Percentiles rank a stretch among this genome's conserved stretches.
Conservation (phyloP, 2,888 invertebrate genomes). For the Clostera curtula region DNA sequence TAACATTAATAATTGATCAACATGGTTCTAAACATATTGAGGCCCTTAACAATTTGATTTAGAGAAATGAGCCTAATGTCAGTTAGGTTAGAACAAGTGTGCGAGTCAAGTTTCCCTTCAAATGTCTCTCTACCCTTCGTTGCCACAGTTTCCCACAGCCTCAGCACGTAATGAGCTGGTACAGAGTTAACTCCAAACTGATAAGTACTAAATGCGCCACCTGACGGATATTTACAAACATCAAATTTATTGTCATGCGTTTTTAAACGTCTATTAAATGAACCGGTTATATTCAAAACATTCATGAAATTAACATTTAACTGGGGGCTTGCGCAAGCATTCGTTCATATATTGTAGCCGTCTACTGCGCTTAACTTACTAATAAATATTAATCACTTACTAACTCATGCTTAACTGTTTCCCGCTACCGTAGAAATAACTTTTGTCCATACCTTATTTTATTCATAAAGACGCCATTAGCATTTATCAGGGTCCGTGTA, state of each 20-base stretch:
- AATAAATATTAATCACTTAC: conserved; percentile 66
- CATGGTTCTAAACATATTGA: too few relatives aligned
- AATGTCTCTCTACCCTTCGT: too few relatives aligned
- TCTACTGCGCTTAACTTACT: conserved; percentile 28
- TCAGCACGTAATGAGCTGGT: too few relatives aligned
- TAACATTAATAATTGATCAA: too few relatives aligned
- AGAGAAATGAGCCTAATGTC: too few relatives aligned
- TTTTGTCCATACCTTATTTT: conserved; percentile 44
- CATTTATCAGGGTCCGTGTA: conserved; percentile 40
- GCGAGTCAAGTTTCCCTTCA: too few relatives aligned
- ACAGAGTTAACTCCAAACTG: too few relatives aligned
- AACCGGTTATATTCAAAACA: conserved; percentile 11
- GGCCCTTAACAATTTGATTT: too few relatives aligned
- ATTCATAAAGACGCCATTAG: conserved; percentile 55
- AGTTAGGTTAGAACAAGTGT: too few relatives aligned
- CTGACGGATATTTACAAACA: background rate
- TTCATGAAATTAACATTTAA: conserved; percentile 38
- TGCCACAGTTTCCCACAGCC: too few relatives aligned
- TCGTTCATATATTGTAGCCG: conserved; percentile 8
- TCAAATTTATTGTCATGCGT: conserved; percentile 3
- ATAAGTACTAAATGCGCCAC: too few relatives aligned
- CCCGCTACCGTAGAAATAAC: conserved; percentile 61
- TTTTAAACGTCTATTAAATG: conserved; percentile 4
- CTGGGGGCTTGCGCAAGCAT: conserved; percentile 1
- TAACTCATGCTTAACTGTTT: conserved; percentile 61